These are phyloP conservation scores for Hylaeus volcanicus DNA, from an alignment of 1,140 invertebrate genomes.

Conservation along the genomic window DNA sequence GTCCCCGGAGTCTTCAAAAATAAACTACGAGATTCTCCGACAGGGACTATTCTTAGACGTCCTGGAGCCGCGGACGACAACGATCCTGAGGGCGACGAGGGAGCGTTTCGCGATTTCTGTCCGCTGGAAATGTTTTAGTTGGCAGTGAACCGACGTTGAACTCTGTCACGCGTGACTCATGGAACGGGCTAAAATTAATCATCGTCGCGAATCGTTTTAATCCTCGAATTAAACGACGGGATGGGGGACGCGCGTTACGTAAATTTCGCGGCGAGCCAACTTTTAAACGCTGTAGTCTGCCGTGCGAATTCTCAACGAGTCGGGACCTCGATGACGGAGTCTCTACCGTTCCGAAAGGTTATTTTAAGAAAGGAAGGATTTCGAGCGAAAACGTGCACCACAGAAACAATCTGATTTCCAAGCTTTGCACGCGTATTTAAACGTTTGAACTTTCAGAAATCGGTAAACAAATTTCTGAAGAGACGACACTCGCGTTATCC, in stretches of 20 bases:
- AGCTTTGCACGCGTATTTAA: too few species aligned
- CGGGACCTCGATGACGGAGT: constrained; percentile 10
- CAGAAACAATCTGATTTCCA: background rate
- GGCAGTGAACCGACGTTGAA: constrained; percentile 5
- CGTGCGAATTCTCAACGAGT: constrained; percentile 19
- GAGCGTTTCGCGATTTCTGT: background rate
- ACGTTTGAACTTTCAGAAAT: too few species aligned
- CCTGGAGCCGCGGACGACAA: background rate
- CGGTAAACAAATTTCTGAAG: background rate
- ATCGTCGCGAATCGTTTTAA: background rate
- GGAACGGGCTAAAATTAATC: constrained; percentile 10
- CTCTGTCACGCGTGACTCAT: constrained; percentile 11
- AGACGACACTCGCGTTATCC: background rate
- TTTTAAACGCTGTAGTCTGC: background rate
- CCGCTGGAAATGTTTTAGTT: constrained; percentile 11
- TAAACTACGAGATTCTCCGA: constrained; percentile 5
- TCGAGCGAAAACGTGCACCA: background rate
- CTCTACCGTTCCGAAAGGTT: background rate
- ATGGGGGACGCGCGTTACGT: background rate
- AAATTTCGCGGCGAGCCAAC: constrained; percentile 30
- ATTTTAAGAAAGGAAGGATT: constrained; percentile 15
- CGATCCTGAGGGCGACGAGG: background rate
- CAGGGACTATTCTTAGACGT: constrained; percentile 21
- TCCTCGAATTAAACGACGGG: constrained; percentile 21
- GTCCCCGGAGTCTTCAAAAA: constrained; percentile 16